Evolutionary conservation across 2,113 vertebrate genomes (phyloP), one percentile per base, ranked within the genome.

Genomic region (Sebastes schlegelii): DNA sequence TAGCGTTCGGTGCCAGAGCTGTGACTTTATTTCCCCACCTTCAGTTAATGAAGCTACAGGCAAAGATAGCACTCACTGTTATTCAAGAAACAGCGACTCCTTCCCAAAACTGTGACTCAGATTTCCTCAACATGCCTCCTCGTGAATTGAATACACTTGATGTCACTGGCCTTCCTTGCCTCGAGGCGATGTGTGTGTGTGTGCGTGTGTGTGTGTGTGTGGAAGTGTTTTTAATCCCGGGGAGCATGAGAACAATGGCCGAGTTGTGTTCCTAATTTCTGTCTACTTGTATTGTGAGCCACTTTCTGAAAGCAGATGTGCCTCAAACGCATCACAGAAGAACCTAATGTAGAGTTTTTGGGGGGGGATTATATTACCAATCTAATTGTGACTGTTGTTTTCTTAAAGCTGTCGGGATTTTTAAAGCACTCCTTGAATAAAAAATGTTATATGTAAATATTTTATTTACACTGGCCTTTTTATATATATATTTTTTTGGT

Each of bases 341-440:
- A 87, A 69, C 21, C 45, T 62, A 46, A 62, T 66, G 62, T 80
- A 70, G 63, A 42, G 54, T 70, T 62, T 4, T 43, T 63, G 9
- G 1, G 16, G 40, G 54, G n/a, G 72, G 16, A 57, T 80, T 62
- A 58, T 76, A 78, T 88, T 84, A 80, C 89, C 72, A 78, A 57
- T 86, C 61, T 86, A 67, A 86, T 73, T 82, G 82, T 90, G 77
- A 84, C 71, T 91, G 66, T 87, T 83, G 67, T 79, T 89, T 89
- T 87, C 86, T 88, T 79, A 81, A 82, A 91, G 17, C 23, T 86
- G 65, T 91, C 80, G 42, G 79, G 77, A 52, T 60, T 92, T 92
- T 88, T 82, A 84, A 85, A 74, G 55, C 89, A 93, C 90, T 84
- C 64, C 42, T 92, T 91, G 75, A 95, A 93, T 93, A 92, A 95